Evolutionary conservation across 2,797 vertebrate genomes (phyloP).

Genomic region (Microtus agrestis): DNA sequence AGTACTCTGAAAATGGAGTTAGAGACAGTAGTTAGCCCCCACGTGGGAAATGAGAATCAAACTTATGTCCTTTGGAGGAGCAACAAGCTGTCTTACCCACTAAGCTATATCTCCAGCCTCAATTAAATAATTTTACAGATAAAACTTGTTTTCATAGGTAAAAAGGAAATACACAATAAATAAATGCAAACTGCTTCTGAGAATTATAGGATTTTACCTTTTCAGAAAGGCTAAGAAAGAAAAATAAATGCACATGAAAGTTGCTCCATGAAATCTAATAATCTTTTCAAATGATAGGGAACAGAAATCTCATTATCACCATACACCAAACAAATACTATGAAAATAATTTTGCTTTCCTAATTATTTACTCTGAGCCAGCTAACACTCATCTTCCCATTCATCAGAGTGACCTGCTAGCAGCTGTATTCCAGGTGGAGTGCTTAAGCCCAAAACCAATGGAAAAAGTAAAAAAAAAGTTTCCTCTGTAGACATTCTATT

Average conservation of each 20-base stretch:
- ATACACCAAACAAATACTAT: slow-evolving; percentile 28
- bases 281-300: slow-evolving; percentile 56
- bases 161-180: background rate
- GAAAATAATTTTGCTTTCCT: slow-evolving; percentile 47
- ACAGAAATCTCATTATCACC: background rate
- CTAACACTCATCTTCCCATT: background rate
- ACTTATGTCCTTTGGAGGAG: background rate
- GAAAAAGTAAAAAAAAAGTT: slow-evolving; percentile 12
- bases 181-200: background rate
- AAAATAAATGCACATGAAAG: slow-evolving; percentile 51
- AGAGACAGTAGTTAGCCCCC: background rate
- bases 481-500: slow-evolving; percentile 19
- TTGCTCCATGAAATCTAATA: background rate
- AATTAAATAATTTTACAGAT: slow-evolving; percentile 10
- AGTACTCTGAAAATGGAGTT: background rate
- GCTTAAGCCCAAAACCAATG: background rate
- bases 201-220: slow-evolving; percentile 13
- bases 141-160: background rate
- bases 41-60: background rate
- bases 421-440: background rate
- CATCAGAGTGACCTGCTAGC: background rate
- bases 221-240: slow-evolving; percentile 46
- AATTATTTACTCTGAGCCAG: slow-evolving; percentile 20
- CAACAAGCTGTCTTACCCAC: background rate
- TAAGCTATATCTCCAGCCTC: background rate